A percentile compares a stretch with the other conserved stretches of the same genome.
Conservation (phyloP, 1,140 invertebrate genomes). For the Mamestra configurata region DNA sequence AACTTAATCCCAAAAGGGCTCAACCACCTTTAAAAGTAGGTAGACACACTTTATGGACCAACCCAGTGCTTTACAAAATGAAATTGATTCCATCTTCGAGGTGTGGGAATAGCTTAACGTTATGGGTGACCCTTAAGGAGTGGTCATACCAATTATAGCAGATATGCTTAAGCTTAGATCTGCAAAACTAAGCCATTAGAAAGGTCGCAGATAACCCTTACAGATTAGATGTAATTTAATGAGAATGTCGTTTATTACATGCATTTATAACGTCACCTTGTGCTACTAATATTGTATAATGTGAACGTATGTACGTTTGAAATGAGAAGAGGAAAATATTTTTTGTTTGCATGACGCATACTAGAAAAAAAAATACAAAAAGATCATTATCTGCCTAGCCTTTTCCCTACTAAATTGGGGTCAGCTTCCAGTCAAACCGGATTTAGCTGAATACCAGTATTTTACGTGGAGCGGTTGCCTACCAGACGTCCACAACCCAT, state of each 20-base stretch:
- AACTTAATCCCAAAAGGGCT: background rate
- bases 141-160: constrained; percentile 38
- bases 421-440: too few species aligned
- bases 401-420: too few species aligned
- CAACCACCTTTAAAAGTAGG: constrained; percentile 10
- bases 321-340: too few species aligned
- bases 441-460: too few species aligned
- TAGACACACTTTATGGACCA: background rate
- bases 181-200: constrained; percentile 36
- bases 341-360: too few species aligned
- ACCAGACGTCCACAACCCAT: too few species aligned
- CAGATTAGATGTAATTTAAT: constrained; percentile 32
- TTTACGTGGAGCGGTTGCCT: too few species aligned
- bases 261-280: constrained; percentile 20
- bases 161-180: constrained; percentile 27
- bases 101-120: constrained; percentile 7
- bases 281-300: background rate
- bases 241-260: constrained; percentile 21
- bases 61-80: background rate
- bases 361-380: too few species aligned
- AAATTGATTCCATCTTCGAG: background rate
- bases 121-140: constrained; percentile 20
- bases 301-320: too few species aligned
- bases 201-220: constrained; percentile 6
- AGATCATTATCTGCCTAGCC: too few species aligned